A percentile compares a stretch with the other conserved stretches of the same genome.
These are phyloP conservation scores for Spodoptera exigua DNA, from an alignment of 2,888 invertebrate genomes.

Conservation along the genomic window DNA sequence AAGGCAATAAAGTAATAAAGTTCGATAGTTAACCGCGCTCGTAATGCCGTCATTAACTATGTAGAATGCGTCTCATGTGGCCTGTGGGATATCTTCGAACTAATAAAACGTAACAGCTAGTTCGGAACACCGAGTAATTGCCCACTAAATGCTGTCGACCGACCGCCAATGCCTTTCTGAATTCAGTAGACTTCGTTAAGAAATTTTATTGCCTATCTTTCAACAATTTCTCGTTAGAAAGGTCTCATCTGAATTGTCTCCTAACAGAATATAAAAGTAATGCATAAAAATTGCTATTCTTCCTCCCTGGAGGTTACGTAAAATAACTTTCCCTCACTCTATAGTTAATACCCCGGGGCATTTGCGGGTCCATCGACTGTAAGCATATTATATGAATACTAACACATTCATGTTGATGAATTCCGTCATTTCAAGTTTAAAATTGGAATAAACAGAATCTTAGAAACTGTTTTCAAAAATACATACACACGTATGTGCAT, in stretches of 20 bases:
- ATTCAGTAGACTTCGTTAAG: conserved; percentile 14
- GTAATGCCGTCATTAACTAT: conserved; percentile 27
- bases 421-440: not conserved
- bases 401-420: conserved; percentile 2
- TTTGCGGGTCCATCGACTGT: conserved; percentile 26
- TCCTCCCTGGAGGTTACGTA: conserved; percentile 39
- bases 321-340: conserved; percentile 58
- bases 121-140: conserved; percentile 60
- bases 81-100: conserved; percentile 40
- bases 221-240: conserved; percentile 11
- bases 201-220: conserved; percentile 1
- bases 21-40: conserved; percentile 27
- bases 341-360: conserved; percentile 39
- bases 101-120: conserved; percentile 62
- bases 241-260: conserved; percentile 1
- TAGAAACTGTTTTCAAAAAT: conserved; percentile 14
- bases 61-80: conserved; percentile 23
- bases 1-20: conserved; percentile 28
- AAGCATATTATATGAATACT: conserved; percentile 22
- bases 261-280: conserved; percentile 18
- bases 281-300: conserved; percentile 40
- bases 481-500: not conserved
- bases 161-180: conserved; percentile 14
- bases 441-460: not conserved
- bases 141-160: conserved; percentile 54